Conservation (phyloP, 2,113 vertebrate species). For the Arizona elegans region DNA sequence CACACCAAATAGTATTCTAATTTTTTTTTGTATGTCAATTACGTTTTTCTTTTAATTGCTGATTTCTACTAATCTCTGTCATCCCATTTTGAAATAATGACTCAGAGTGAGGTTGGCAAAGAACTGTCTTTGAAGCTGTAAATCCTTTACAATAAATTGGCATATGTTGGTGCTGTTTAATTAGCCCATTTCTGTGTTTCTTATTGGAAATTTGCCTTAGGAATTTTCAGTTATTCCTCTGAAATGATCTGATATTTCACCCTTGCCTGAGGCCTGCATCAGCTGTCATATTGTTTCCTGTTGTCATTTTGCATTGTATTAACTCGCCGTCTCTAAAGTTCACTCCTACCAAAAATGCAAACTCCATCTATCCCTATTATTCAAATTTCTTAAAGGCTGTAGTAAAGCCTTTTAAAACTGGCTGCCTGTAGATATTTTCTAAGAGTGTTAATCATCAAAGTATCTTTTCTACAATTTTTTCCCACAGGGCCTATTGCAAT, state of each 20-base stretch:
- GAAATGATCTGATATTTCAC: slow-evolving; percentile 20
- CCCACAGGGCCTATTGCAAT: not conserved
- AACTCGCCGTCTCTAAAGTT: slow-evolving; percentile 40
- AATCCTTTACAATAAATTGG: slow-evolving; percentile 33
- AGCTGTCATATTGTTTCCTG: slow-evolving; percentile 33
- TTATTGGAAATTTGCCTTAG: slow-evolving; percentile 41
- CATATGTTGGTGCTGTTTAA: slow-evolving; percentile 29
- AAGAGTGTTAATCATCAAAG: not conserved
- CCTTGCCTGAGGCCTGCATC: slow-evolving; percentile 41
- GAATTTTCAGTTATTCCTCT: slow-evolving; percentile 34
- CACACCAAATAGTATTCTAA: not conserved
- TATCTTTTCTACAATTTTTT: not conserved
- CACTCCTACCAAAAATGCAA: slow-evolving; percentile 28
- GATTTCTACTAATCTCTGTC: not conserved
- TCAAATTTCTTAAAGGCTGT: slow-evolving; percentile 16
- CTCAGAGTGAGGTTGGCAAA: not conserved
- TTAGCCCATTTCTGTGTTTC: slow-evolving; percentile 16
- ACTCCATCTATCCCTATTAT: slow-evolving; percentile 9
- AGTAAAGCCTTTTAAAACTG: slow-evolving; percentile 1
- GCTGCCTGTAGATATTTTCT: not conserved
- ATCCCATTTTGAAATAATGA: slow-evolving; percentile 3
- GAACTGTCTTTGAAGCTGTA: slow-evolving; percentile 8
- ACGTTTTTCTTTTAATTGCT: not conserved
- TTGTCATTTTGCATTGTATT: slow-evolving; percentile 51
- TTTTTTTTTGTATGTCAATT: not conserved